phyloP scores from a whole-genome alignment of 2,113 vertebrate species.

The Picathartes gymnocephalus region DNA sequence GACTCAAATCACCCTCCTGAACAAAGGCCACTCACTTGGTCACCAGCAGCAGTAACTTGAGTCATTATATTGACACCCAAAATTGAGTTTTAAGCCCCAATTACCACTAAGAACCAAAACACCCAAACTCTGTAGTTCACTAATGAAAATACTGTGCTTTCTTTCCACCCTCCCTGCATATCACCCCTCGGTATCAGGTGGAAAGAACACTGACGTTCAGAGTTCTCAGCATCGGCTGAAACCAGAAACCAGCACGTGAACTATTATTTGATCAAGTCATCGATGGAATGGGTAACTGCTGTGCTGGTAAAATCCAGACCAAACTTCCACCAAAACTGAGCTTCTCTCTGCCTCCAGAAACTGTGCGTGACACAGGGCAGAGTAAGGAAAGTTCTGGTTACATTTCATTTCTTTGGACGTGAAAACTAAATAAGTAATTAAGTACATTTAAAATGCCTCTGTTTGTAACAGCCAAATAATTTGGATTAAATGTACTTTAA shows the following conservation, averaged over 20 bases:
- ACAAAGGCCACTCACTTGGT: neutral
- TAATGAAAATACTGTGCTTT: neutral
- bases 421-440: neutral
- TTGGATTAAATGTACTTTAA: neutral
- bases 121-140: neutral
- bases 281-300: neutral
- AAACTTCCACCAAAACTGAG: neutral
- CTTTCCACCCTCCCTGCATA: too few relatives aligned
- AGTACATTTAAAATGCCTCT: neutral
- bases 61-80: neutral
- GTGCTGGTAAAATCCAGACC: neutral
- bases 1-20: neutral
- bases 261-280: neutral
- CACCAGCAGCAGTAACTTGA: accelerated
- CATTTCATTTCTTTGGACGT: neutral
- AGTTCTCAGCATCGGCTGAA: neutral
- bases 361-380: neutral
- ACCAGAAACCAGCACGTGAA: neutral
- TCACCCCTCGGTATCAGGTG: accelerated
- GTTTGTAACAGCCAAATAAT: neutral
- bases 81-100: accelerated
- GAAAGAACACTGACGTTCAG: neutral
- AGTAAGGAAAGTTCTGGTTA: neutral
- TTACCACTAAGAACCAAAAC: neutral
- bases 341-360: neutral